Evolutionary conservation across 2,888 invertebrate species (phyloP).

Genomic region (Mayetiola destructor): DNA sequence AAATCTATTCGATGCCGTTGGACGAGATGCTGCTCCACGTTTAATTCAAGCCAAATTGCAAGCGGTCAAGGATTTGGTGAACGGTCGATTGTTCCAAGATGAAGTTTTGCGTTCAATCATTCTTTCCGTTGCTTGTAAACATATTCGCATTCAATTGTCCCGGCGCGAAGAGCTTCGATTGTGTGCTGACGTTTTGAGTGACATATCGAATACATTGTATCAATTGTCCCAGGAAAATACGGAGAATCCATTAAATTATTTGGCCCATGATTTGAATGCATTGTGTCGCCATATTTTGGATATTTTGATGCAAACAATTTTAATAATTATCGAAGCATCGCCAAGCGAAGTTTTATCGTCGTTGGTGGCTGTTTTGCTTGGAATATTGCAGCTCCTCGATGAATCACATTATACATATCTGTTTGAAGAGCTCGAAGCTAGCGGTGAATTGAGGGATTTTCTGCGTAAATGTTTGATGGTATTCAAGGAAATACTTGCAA

Average conservation of each 20-base stretch:
- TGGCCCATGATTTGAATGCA: slow-evolving; percentile 67
- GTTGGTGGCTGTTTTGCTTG: slow-evolving; percentile 74
- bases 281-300: slow-evolving; percentile 67
- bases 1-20: slow-evolving; percentile 61
- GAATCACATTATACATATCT: slow-evolving; percentile 76
- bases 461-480: slow-evolving; percentile 61
- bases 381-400: slow-evolving; percentile 70
- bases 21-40: slow-evolving; percentile 37
- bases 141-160: slow-evolving; percentile 67
- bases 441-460: slow-evolving; percentile 67
- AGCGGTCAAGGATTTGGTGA: slow-evolving; percentile 67
- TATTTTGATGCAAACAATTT: slow-evolving; percentile 71
- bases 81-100: slow-evolving; percentile 56
- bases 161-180: slow-evolving; percentile 67
- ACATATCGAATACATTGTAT: slow-evolving; percentile 50
- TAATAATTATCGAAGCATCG: slow-evolving; percentile 65
- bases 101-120: slow-evolving; percentile 74
- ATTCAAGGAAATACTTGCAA: slow-evolving; percentile 32
- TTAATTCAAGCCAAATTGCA: slow-evolving; percentile 67
- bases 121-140: slow-evolving; percentile 69
- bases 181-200: slow-evolving; percentile 76
- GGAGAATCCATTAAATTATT: slow-evolving; percentile 36
- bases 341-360: slow-evolving; percentile 53
- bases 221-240: slow-evolving; percentile 39
- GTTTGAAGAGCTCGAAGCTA: slow-evolving; percentile 62